Evolutionary conservation across 2,797 vertebrate genomes (phyloP).

Genomic region (Psittacula echo): DNA sequence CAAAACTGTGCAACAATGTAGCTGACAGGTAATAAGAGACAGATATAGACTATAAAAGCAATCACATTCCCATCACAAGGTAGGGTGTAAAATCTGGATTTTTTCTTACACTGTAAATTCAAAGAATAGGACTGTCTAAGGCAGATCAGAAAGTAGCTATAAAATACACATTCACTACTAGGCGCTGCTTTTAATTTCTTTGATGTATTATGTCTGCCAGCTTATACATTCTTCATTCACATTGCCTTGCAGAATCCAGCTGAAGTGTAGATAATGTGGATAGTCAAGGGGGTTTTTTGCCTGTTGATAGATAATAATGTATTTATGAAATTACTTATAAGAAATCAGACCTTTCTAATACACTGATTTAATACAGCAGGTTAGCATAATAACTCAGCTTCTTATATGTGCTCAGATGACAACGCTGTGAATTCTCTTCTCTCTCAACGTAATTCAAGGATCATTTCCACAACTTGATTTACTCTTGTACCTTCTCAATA

Average conservation of each 20-base stretch:
- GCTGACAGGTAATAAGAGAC: not conserved
- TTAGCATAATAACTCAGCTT: not conserved
- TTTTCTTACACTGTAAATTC: not conserved
- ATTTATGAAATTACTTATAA: not conserved
- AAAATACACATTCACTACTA: not conserved
- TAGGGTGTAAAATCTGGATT: not conserved
- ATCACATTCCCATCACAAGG: not conserved
- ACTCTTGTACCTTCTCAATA: not conserved
- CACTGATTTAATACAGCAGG: not conserved
- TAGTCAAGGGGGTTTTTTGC: accelerated
- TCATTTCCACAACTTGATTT: slow-evolving; percentile 25
- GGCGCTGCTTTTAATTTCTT: slow-evolving; percentile 1
- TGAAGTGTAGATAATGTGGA: not conserved
- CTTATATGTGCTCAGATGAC: not conserved
- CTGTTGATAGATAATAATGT: not conserved
- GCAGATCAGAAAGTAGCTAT: not conserved
- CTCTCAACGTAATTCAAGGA: slow-evolving; percentile 7
- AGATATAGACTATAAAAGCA: not conserved
- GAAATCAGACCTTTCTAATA: not conserved
- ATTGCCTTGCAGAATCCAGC: not conserved
- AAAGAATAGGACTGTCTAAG: not conserved
- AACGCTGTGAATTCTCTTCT: not conserved
- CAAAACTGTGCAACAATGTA: not conserved
- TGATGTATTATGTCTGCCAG: not conserved
- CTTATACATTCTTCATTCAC: not conserved